A percentile compares a stretch with the other conserved stretches of the same genome.
Evolutionary conservation across 2,113 vertebrate genomes (phyloP).

Genomic region (Callipepla californica): DNA sequence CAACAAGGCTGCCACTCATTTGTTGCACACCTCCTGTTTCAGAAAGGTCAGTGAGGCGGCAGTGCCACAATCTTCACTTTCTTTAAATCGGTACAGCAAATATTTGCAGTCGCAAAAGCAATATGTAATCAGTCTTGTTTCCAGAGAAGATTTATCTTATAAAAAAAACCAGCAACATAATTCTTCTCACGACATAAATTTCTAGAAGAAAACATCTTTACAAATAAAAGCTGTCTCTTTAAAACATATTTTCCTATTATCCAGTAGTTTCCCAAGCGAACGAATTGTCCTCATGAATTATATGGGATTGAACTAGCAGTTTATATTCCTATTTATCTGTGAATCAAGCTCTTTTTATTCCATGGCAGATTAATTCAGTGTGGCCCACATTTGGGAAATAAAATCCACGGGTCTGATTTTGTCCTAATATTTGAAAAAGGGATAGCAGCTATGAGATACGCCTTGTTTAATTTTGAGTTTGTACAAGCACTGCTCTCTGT

Average conservation of each 20-base stretch:
- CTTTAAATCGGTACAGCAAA: background rate
- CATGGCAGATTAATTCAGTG: background rate
- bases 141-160: background rate
- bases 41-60: background rate
- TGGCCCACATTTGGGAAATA: background rate
- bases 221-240: background rate
- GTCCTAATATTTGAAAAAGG: background rate
- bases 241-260: background rate
- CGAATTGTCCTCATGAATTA: background rate
- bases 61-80: background rate
- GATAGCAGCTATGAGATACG: background rate
- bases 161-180: background rate
- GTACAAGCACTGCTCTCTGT: accelerated
- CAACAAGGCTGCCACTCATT: background rate
- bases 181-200: background rate
- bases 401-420: constrained; percentile 4
- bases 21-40: background rate
- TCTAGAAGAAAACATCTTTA: background rate
- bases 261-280: background rate
- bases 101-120: background rate
- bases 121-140: background rate
- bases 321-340: background rate
- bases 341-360: background rate
- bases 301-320: background rate
- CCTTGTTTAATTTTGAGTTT: background rate